A percentile compares a stretch with the other conserved stretches of the same genome.
Conservation (phyloP, 2,113 vertebrate genomes). For the Grallaria varia region DNA sequence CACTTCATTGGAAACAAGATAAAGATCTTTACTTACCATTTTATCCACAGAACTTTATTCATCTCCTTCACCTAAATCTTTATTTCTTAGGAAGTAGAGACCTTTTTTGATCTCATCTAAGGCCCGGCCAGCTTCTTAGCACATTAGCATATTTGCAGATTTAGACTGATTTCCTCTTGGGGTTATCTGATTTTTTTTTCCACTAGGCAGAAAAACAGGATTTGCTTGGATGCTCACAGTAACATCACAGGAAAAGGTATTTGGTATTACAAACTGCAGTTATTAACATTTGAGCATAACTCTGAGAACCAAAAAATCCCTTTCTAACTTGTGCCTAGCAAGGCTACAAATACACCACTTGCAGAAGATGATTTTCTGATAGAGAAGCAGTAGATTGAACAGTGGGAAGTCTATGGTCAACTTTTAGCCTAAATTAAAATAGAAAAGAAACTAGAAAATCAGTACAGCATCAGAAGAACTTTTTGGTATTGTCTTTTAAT, state of each 20-base stretch:
- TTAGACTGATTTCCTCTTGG: background rate
- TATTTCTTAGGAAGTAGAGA: background rate
- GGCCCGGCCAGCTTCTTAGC: background rate
- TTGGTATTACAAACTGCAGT: conserved; percentile 3
- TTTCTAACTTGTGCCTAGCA: conserved; percentile 4
- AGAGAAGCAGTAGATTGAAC: background rate
- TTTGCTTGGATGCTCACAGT: background rate
- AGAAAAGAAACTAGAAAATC: conserved; percentile 39
- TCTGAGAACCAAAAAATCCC: conserved; percentile 40
- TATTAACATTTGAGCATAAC: conserved; percentile 33
- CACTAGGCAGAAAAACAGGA: background rate
- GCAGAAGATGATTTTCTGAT: conserved; percentile 29
- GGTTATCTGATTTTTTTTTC: background rate
- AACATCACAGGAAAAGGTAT: conserved; percentile 11
- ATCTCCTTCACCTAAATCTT: background rate
- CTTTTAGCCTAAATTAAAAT: conserved; percentile 35
- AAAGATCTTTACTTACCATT: background rate
- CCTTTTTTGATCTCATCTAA: conserved; percentile 24
- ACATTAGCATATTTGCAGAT: background rate
- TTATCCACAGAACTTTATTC: background rate
- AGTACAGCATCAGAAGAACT: background rate
- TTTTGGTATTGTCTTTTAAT: background rate
- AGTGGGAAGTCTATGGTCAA: background rate
- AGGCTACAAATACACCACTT: conserved; percentile 29
- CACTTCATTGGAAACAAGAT: background rate